phyloP scores from a whole-genome alignment of 2,888 invertebrate genomes.

The Pseudanteris insignis region DNA sequence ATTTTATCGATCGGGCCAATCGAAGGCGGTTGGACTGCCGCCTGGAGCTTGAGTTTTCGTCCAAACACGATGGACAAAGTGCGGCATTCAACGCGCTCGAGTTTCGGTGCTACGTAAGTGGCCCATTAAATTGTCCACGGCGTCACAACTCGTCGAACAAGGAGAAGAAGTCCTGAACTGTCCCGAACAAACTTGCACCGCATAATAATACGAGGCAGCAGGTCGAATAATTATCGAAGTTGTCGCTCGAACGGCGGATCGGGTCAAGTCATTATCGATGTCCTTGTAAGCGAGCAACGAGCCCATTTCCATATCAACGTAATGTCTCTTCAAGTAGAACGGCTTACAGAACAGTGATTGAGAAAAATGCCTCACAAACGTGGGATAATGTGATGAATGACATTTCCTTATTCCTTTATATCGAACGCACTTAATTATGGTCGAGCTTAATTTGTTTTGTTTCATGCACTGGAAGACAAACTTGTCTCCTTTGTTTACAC shows the following conservation, averaged over 20 bases:
- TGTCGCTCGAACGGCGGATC: slow-evolving; percentile 25
- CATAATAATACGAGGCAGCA: slow-evolving; percentile 32
- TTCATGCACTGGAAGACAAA: too few relatives aligned
- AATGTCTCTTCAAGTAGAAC: slow-evolving; percentile 18
- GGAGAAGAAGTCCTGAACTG: slow-evolving; percentile 24
- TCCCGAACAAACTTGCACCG: slow-evolving; percentile 38
- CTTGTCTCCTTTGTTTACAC: too few relatives aligned
- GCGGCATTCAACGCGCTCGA: slow-evolving; percentile 21
- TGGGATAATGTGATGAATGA: too few relatives aligned
- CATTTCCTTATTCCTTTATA: too few relatives aligned
- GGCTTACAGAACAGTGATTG: not conserved
- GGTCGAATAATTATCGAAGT: slow-evolving; percentile 46
- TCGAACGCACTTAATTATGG: too few relatives aligned
- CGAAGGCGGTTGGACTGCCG: slow-evolving; percentile 14
- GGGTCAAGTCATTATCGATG: slow-evolving; percentile 43
- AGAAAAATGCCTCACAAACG: too few relatives aligned
- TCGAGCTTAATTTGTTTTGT: too few relatives aligned
- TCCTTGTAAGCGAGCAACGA: slow-evolving; percentile 44
- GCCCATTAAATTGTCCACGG: slow-evolving; percentile 29
- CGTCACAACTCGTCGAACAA: slow-evolving; percentile 30
- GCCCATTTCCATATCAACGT: slow-evolving; percentile 42
- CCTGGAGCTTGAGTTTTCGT: slow-evolving; percentile 12
- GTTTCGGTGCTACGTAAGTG: slow-evolving; percentile 32
- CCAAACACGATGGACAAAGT: slow-evolving; percentile 8
- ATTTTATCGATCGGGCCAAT: slow-evolving; percentile 23